These are phyloP conservation scores for Pampusana beccarii DNA, from an alignment of 2,113 vertebrate genomes.

Conservation along the genomic window DNA sequence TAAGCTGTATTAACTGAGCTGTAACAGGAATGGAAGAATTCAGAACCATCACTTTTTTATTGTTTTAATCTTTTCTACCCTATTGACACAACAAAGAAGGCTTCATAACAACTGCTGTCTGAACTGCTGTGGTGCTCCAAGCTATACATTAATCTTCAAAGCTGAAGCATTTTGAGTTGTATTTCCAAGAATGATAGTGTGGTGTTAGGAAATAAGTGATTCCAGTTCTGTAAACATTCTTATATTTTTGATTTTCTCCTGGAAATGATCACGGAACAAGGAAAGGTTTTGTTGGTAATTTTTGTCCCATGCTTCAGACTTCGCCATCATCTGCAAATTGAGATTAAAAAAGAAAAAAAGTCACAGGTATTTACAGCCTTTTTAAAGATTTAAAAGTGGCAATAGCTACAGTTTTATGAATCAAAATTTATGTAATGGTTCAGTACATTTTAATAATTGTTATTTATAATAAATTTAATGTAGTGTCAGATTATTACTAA, in stretches of 20 bases:
- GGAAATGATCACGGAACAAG: not conserved
- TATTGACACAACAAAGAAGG: not conserved
- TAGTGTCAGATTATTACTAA: slow-evolving; percentile 46
- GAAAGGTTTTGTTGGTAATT: not conserved
- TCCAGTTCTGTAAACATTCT: not conserved
- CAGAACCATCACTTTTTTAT: not conserved
- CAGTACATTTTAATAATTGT: slow-evolving; percentile 68
- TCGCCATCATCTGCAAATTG: not conserved
- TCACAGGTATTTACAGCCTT: not conserved
- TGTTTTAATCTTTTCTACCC: slow-evolving; percentile 14
- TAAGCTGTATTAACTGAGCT: not conserved
- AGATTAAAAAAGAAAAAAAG: not conserved
- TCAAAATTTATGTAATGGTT: slow-evolving; percentile 45
- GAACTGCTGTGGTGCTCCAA: not conserved
- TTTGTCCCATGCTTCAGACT: not conserved
- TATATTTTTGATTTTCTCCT: not conserved
- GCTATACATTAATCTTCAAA: slow-evolving; percentile 23
- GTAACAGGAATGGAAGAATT: not conserved
- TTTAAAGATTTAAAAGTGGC: slow-evolving; percentile 3
- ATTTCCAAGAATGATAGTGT: not conserved
- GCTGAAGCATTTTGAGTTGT: not conserved
- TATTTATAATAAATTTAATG: slow-evolving; percentile 49
- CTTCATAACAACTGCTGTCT: not conserved
- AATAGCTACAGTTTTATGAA: slow-evolving; percentile 32
- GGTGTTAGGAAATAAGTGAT: not conserved